phyloP scores from a whole-genome alignment of 2,797 vertebrate species.

The Xenopus petersii region DNA sequence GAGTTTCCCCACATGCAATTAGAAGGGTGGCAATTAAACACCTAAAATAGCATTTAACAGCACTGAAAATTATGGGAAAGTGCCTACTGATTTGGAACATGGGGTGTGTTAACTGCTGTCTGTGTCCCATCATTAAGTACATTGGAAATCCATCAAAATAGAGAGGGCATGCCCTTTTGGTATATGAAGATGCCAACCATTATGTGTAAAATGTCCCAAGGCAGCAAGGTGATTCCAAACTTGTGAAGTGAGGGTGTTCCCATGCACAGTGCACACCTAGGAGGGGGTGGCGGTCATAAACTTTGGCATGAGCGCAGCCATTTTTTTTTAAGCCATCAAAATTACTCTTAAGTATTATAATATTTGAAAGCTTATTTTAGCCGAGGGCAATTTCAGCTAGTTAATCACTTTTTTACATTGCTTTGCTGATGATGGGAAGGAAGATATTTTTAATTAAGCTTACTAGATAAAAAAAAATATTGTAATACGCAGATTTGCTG shows the following conservation, averaged over 20 bases:
- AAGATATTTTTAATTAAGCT: too few relatives aligned
- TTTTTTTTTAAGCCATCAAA: conserved; percentile 32
- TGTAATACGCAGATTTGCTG: too few relatives aligned
- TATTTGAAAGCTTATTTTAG: conserved; percentile 21
- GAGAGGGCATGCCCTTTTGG: conserved; percentile 56
- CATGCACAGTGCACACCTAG: conserved; percentile 1
- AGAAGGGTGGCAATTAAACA: conserved; percentile 66
- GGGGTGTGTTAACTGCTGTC: conserved; percentile 57
- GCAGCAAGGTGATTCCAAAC: conserved; percentile 50
- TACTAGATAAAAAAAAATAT: too few relatives aligned
- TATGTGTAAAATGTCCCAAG: conserved; percentile 53
- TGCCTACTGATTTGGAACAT: conserved; percentile 52
- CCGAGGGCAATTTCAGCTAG: conserved; percentile 18
- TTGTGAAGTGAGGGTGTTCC: conserved; percentile 51
- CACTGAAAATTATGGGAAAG: conserved; percentile 48
- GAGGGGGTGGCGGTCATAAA: conserved; percentile 9
- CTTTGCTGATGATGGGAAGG: not conserved
- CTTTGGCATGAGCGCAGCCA: conserved; percentile 28
- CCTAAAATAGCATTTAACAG: conserved; percentile 57
- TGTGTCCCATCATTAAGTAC: conserved; percentile 61
- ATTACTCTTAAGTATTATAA: conserved; percentile 16
- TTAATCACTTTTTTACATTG: conserved; percentile 5
- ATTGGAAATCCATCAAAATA: conserved; percentile 63
- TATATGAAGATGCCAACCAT: conserved; percentile 56
- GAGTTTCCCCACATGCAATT: conserved; percentile 63